Percentiles rank a stretch among this genome's conserved stretches.
These are phyloP conservation scores for Chunga burmeisteri DNA, from an alignment of 2,113 vertebrate species.

Conservation along the genomic window DNA sequence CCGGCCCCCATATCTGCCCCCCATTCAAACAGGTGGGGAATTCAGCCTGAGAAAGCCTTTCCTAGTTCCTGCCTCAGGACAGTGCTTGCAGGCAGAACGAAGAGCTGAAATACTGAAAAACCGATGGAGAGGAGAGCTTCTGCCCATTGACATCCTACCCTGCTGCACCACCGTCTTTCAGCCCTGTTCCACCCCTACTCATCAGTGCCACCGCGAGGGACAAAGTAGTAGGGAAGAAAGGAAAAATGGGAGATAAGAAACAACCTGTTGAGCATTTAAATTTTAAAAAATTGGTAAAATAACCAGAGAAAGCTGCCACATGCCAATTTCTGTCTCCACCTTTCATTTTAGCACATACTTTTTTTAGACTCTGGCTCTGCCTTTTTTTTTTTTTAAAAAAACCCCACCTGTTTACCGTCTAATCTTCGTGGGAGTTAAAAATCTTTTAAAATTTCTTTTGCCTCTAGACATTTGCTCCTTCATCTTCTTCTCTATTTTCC, in stretches of 20 bases:
- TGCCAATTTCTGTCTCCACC: not conserved
- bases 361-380: not conserved
- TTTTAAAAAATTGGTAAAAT: not conserved
- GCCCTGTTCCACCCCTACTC: not conserved
- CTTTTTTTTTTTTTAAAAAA: not conserved
- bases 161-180: not conserved
- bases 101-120: not conserved
- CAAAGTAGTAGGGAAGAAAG: not conserved
- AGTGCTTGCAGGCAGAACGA: not conserved
- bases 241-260: not conserved
- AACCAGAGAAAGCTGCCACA: not conserved
- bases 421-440: not conserved
- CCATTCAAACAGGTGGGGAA: not conserved
- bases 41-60: not conserved
- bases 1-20: not conserved
- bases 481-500: not conserved
- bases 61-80: not conserved
- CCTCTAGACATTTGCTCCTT: not conserved
- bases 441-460: not conserved
- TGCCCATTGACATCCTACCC: not conserved
- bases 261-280: not conserved
- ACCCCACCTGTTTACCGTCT: not conserved
- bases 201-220: rapidly evolving
- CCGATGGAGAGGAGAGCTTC: not conserved
- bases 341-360: not conserved